phyloP scores from a whole-genome alignment of 2,888 invertebrate species.

The Lithophane socia region DNA sequence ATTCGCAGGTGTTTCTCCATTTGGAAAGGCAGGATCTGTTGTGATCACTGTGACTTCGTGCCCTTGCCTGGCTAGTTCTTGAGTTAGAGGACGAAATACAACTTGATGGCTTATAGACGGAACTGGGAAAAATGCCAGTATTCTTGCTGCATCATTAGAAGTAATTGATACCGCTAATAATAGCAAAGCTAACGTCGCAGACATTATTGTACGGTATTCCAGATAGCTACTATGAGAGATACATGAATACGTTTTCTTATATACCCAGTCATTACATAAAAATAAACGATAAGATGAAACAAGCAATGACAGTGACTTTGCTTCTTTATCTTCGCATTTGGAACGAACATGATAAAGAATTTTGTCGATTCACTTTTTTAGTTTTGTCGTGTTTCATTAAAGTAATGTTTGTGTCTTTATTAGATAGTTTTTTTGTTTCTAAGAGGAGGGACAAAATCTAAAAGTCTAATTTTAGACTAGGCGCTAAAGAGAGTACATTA shows the following conservation, averaged over 20 bases:
- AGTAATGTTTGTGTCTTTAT: not conserved
- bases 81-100: constrained; percentile 71
- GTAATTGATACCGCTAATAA: constrained; percentile 64
- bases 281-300: not conserved
- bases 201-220: constrained; percentile 18
- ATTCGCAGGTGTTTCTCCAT: constrained; percentile 68
- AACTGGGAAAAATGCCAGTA: constrained; percentile 72
- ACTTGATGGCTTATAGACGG: constrained; percentile 57
- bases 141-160: constrained; percentile 69
- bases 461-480: not conserved
- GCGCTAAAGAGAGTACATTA: not conserved
- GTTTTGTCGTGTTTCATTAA: not conserved
- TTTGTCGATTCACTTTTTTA: not conserved
- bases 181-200: not conserved
- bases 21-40: constrained; percentile 70
- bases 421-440: not conserved
- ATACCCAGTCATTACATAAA: not conserved
- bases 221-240: not conserved
- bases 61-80: constrained; percentile 76
- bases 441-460: not conserved
- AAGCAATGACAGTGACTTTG: not conserved
- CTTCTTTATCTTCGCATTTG: not conserved
- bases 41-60: constrained; percentile 81
- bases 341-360: not conserved
- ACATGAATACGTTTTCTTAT: constrained; percentile 8